phyloP scores from a whole-genome alignment of 1,140 invertebrate genomes.

The Musca domestica region DNA sequence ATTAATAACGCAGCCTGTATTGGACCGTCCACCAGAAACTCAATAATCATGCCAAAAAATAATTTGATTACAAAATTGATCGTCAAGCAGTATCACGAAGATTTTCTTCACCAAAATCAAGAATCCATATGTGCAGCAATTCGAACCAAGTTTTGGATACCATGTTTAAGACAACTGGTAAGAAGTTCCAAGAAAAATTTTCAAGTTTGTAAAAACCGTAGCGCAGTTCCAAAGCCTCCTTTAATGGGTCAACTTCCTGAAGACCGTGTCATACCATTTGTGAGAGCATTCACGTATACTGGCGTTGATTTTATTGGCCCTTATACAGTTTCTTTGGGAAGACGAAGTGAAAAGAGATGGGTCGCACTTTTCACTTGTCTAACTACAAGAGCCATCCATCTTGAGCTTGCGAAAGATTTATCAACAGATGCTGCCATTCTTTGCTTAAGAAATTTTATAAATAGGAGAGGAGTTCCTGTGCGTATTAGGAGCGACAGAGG shows the following conservation, averaged over 20 bases:
- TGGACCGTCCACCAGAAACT: background rate
- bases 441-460: constrained; percentile 25
- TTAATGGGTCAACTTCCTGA: constrained; percentile 23
- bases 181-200: constrained; percentile 5
- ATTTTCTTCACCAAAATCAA: background rate
- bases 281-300: constrained; percentile 24
- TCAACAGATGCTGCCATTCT: constrained; percentile 26
- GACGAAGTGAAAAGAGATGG: constrained; percentile 24
- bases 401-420: constrained; percentile 24
- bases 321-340: constrained; percentile 8
- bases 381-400: constrained; percentile 24
- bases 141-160: constrained; percentile 1
- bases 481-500: constrained; percentile 19
- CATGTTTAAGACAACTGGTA: constrained; percentile 1
- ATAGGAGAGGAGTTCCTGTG: constrained; percentile 12
- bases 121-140: background rate
- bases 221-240: background rate
- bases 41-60: constrained; percentile 1
- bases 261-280: constrained; percentile 23
- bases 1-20: background rate
- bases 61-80: background rate
- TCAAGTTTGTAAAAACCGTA: constrained; percentile 19
- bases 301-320: constrained; percentile 22
- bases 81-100: background rate
- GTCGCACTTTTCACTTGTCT: constrained; percentile 20